Evolutionary conservation across 2,113 vertebrate genomes (phyloP), one percentile per base, ranked within the genome.

Genomic region (Gadus chalcogrammus): DNA sequence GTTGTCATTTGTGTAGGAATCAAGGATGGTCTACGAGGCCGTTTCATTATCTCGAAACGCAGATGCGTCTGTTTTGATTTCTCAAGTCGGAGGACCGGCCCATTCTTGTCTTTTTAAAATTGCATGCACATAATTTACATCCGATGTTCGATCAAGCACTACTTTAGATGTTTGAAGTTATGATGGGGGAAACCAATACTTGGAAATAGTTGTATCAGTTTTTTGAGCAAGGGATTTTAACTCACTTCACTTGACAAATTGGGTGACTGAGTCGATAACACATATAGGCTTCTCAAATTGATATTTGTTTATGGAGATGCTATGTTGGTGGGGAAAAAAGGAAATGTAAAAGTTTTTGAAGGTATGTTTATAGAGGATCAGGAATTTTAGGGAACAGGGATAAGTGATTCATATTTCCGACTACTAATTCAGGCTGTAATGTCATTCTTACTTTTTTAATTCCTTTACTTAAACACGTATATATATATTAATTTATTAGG

Each of bases 101-200:
- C 87, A 71, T 81, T 84, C 83, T 85, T 86, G 80, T 88, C 79
- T 87, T 91, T 91, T 82, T 83, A 78, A 62, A 70, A 75, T 66
- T 64, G 75, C 65, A 59, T 73, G 70, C 81, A 48, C 42, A 48
- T 48, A 9, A 67, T 70, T 72, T 83, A 76, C 28, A 55, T 53
- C 70, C 69, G 67, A 86, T 82, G 62, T 71, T 38, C 72, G 27
- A n/a, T 58, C 55, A 62, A 69, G 62, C 86, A 87, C 75, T 5
- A 42, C 72, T 31, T 68, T 84, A 28, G 24, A 67, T 79, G 84
- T 87, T 38, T 81, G 72, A 74, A 70, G 9, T 67, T n/a, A 27
- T 58, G 78, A 78, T 80, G 82, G 74, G 70, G 58, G 31, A 68
- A 82, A 79, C 66, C 31, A 67, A 77, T 76, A 75, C 85, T 89